These are phyloP conservation scores for Chrysotoxum bicinctum DNA, from an alignment of 2,888 invertebrate genomes.

Conservation along the genomic window DNA sequence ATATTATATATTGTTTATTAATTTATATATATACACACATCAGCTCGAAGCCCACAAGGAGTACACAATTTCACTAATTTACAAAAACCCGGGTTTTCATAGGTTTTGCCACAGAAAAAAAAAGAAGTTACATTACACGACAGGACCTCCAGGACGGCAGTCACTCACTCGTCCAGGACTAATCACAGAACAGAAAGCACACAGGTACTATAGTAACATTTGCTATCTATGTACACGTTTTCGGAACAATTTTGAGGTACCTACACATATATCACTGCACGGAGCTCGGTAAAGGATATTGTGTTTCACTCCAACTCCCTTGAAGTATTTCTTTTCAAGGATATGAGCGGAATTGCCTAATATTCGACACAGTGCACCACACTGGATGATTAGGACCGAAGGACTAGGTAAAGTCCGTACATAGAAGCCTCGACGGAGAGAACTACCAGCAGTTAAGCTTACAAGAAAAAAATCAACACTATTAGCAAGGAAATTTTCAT, in stretches of 20 bases:
- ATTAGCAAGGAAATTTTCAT: conserved; percentile 27
- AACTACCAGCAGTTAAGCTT: conserved; percentile 35
- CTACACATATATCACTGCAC: conserved; percentile 11
- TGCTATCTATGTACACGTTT: conserved; percentile 12
- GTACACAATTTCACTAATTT: conserved; percentile 16
- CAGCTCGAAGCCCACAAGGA: background rate
- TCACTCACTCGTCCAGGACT: conserved; percentile 51
- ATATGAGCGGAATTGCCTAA: conserved; percentile 35
- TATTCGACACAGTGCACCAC: conserved; percentile 76
- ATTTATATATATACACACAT: conserved; percentile 4
- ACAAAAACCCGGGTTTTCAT: conserved; percentile 4
- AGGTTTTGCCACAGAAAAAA: conserved; percentile 2
- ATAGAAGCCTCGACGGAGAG: conserved; percentile 46
- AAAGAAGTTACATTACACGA: conserved; percentile 31
- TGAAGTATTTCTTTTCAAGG: conserved; percentile 10
- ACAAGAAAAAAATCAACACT: conserved; percentile 37
- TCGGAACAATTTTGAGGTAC: conserved; percentile 16
- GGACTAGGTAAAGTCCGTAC: conserved; percentile 76
- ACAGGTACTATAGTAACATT: background rate
- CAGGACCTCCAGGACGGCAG: conserved; percentile 17
- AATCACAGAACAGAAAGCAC: conserved; percentile 34
- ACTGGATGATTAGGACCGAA: conserved; percentile 81
- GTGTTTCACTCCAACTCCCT: conserved; percentile 61
- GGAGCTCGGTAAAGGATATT: conserved; percentile 44
- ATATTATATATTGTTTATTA: conserved; percentile 29